These are phyloP conservation scores for Cladorhizidae sp. DNA, from an alignment of 37 sponge, comb jelly and placozoan genomes.

Conservation along the genomic window DNA sequence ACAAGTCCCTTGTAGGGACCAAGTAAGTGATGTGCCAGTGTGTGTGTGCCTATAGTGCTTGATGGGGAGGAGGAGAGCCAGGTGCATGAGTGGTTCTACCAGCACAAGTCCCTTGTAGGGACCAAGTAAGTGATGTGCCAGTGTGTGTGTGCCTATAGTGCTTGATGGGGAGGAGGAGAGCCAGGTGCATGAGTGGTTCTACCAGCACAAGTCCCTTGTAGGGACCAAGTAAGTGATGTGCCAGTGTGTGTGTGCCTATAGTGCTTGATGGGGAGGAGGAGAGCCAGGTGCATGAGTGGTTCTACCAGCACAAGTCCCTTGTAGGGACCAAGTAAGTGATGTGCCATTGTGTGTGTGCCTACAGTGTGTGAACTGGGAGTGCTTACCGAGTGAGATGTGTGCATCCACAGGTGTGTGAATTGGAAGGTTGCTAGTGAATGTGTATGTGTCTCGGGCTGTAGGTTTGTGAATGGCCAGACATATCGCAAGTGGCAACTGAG, in stretches of 20 bases:
- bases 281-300: conserved; percentile 89
- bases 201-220: conserved; percentile 92
- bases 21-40: conserved; percentile 41
- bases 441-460: conserved; percentile 10
- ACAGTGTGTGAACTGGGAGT: not conserved
- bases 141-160: conserved; percentile 85
- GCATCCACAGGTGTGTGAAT: too few species aligned
- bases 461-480: conserved; percentile 88
- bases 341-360: not conserved
- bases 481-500: conserved; percentile 93
- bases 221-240: conserved; percentile 68
- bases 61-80: conserved; percentile 93
- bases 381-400: not conserved
- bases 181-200: conserved; percentile 94
- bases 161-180: conserved; percentile 96
- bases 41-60: conserved; percentile 91
- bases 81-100: conserved; percentile 97
- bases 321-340: conserved; percentile 77
- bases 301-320: conserved; percentile 95
- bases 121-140: conserved; percentile 60
- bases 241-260: conserved; percentile 73
- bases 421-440: not conserved
- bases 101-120: conserved; percentile 88
- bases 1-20: conserved; percentile 86
- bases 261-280: conserved; percentile 98